Evolutionary conservation across 2,113 vertebrate genomes (phyloP), one percentile per base, ranked within the genome.

Genomic region (Dendrocopos noguchii): DNA sequence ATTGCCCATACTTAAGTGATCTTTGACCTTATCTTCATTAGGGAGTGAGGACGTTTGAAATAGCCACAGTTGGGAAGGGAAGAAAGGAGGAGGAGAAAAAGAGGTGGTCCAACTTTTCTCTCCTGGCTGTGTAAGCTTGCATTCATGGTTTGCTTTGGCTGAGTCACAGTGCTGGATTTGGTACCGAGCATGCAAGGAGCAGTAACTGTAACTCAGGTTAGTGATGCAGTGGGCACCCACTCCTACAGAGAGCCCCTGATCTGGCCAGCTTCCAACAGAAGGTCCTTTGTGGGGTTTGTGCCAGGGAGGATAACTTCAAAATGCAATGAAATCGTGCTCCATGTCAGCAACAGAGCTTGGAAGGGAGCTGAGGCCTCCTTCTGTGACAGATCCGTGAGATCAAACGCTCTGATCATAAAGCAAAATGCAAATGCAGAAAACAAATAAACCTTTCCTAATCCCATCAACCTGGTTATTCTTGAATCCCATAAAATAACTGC

Each of bases 21-120:
- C 80, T 96, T 96, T 94, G 94, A 81, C 90, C 73, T 31, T 90
- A 84, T 72, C 92, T 90, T 95, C 86, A 34, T 80, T 76, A 72
- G 83, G 74, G 88, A 94, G 53, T 80, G 61, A 80, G 61, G 68
- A 91, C 61, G 53, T 91, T 83, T 71, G 88, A 91, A 94, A 88
- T 83, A 88, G 67, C 85, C 75, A n/a, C 1, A 3, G 57, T 24
- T 80, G 80, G 68, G 73, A 88, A 80, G 65, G 44, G 44, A 84
- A 71, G 61, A 90, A 76, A 55, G 31, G 65, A 3, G 15, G 15
- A 25, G 33, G 15, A 29, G 15, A 39, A 68, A 46, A 46, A 50
- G 65, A 74, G 68, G 56, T 22, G 12, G 42, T 52, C 36, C 1
- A 25, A 27, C 57, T 67, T 91, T 88, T 73, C 34, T 76, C 14